phyloP scores from a whole-genome alignment of 2,888 invertebrate species.

The Neocrepidodera transversa region DNA sequence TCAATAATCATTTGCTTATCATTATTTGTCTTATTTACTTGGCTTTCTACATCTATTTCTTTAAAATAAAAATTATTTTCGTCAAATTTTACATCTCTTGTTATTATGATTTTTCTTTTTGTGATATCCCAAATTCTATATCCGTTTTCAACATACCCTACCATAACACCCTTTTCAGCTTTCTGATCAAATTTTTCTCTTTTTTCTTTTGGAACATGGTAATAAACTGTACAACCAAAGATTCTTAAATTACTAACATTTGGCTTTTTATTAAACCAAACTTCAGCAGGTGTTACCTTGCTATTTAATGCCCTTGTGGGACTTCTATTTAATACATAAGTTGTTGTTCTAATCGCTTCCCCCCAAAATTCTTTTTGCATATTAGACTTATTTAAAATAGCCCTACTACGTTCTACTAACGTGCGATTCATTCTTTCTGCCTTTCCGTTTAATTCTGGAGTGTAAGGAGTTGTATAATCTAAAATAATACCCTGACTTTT shows the following conservation, averaged over 20 bases:
- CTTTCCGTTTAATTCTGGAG: conserved; percentile 19
- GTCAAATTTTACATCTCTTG: too few relatives aligned
- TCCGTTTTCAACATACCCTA: neutral
- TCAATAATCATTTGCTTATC: too few relatives aligned
- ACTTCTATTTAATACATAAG: conserved; percentile 17
- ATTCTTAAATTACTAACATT: too few relatives aligned
- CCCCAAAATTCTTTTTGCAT: conserved; percentile 6
- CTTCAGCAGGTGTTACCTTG: conserved; percentile 27
- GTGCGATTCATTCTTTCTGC: conserved; percentile 7
- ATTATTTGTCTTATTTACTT: too few relatives aligned
- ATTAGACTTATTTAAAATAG: neutral
- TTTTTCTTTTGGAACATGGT: conserved; percentile 19
- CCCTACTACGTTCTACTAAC: conserved; percentile 10
- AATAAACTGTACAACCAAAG: too few relatives aligned
- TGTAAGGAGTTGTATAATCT: conserved; percentile 23
- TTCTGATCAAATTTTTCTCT: conserved; percentile 10
- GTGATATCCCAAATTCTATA: neutral
- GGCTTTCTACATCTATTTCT: too few relatives aligned
- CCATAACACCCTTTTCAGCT: neutral
- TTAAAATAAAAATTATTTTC: too few relatives aligned
- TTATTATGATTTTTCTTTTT: neutral
- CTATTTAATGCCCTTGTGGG: neutral
- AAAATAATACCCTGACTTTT: conserved; percentile 5
- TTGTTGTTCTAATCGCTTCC: conserved; percentile 10
- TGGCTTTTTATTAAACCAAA: conserved; percentile 31